Base-by-base conservation (phyloP, 2,113 vertebrate species). In the Caretta caretta region DNA sequence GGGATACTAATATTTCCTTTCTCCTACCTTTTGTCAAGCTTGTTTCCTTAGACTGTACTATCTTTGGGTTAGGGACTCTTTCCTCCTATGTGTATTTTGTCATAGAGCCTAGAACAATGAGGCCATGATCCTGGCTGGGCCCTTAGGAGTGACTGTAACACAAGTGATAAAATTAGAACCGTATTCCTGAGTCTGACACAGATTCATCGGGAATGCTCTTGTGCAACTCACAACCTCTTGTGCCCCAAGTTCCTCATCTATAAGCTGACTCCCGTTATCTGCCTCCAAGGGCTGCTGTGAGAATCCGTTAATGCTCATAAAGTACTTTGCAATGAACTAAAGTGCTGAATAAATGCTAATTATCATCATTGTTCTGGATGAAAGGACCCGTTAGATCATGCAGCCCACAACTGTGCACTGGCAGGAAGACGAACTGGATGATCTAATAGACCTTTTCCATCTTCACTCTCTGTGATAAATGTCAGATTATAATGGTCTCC, bases 1-100 rank as follows among this genome's bases (percentile, higher is more conserved):
- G 10, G 57, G n/a, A 12, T 88, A 54, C 38, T 90, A 85, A 25
- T 93, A n/a, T 57, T 81, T 75, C 56, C 83, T 87, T 79, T 27
- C 62, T 65, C 59, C 31, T 62, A 62, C 29, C 29, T 76, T 24
- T 7, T 80, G 25, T 14, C 49, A 80, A 50, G 75, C 17, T 91
- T 62, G 38, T 75, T 27, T 79, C 80, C 57, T 69, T 51, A 90
- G 81, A 56, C 91, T n/a, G 86, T 4, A 11, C 0, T 20, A 22
- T 62, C 42, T 48, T 84, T 10, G 22, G 86, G 88, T 38, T 31
- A 87, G 6, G 75, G 80, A 24, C 27, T 76, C 16, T 13, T 87
- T 95, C 79, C 56, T 83, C 54, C 72, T 69, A 57, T 1, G 1
- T 5, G 12, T 84, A 35, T 51, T 87, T 84, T 59, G 9, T 20